Percentiles rank a stretch among this genome's conserved stretches.
These are phyloP conservation scores for Synanthedon vespiformis DNA, from an alignment of 2,888 invertebrate genomes.

Conservation along the genomic window DNA sequence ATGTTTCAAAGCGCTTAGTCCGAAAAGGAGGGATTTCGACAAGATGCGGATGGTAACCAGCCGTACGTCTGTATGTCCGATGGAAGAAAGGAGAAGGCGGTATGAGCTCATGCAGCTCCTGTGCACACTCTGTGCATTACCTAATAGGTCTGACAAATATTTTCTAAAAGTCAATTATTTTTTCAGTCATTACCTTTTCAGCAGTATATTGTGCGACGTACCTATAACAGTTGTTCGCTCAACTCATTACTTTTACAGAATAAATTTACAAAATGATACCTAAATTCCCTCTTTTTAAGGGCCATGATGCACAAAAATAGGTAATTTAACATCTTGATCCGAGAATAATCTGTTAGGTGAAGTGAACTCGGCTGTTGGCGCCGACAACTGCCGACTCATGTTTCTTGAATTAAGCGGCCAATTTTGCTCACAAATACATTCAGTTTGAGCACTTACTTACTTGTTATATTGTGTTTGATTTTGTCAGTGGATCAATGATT, in stretches of 20 bases:
- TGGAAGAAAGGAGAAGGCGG: too few relatives aligned
- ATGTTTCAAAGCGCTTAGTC: too few relatives aligned
- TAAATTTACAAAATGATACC: background rate
- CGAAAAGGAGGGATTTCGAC: too few relatives aligned
- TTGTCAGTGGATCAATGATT: too few relatives aligned
- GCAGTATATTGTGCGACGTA: too few relatives aligned
- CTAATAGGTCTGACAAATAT: background rate
- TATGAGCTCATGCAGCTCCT: too few relatives aligned
- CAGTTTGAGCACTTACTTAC: background rate
- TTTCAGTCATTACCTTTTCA: background rate
- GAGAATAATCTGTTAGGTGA: slow-evolving; percentile 18
- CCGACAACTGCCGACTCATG: slow-evolving; percentile 14
- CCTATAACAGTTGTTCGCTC: too few relatives aligned
- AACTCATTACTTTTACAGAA: too few relatives aligned
- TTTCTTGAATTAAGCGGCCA: slow-evolving; percentile 3
- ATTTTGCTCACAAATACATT: background rate
- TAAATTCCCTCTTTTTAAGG: background rate
- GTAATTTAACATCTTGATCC: slow-evolving; percentile 54
- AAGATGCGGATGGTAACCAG: too few relatives aligned
- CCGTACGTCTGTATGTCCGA: too few relatives aligned
- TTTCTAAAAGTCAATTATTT: background rate
- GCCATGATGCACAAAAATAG: slow-evolving; percentile 27
- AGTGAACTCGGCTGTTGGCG: slow-evolving; percentile 32
- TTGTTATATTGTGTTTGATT: too few relatives aligned
- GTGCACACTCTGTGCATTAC: too few relatives aligned